These are phyloP conservation scores for Drosophila acutilabella DNA, from an alignment of 2,888 invertebrate genomes.

Conservation along the genomic window DNA sequence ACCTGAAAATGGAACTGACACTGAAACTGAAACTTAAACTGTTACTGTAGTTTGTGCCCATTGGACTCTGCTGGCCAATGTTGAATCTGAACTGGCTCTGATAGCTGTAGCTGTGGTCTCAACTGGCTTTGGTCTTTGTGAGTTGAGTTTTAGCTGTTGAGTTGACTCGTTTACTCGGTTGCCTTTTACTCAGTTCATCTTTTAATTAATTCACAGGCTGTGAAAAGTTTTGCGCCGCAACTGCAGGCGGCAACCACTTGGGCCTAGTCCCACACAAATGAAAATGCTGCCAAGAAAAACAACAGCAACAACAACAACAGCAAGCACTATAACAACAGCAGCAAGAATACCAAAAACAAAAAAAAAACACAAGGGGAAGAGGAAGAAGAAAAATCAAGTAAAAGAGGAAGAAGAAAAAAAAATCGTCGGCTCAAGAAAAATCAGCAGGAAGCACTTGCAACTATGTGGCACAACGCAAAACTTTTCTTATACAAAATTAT, in stretches of 20 bases:
- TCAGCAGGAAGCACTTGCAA: constrained; percentile 77
- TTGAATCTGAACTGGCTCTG: background rate
- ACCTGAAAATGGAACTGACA: background rate
- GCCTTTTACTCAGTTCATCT: constrained; percentile 73
- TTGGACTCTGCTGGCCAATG: background rate
- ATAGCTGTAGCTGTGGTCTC: background rate
- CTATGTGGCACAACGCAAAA: constrained; percentile 76
- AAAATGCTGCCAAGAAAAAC: constrained; percentile 48
- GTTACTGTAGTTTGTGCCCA: background rate
- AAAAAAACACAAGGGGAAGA: constrained; percentile 7
- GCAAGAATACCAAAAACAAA: background rate
- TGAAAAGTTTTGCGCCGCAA: constrained; percentile 66
- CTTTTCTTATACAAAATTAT: constrained; percentile 80
- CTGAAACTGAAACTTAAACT: background rate
- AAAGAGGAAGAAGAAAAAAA: constrained; percentile 7
- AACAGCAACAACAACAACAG: constrained; percentile 11
- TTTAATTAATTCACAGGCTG: constrained; percentile 78
- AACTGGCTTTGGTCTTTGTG: background rate
- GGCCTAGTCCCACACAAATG: constrained; percentile 67
- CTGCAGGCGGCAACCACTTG: constrained; percentile 70
- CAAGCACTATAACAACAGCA: constrained; percentile 7
- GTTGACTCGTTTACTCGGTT: constrained; percentile 49
- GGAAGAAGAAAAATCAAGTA: constrained; percentile 11
- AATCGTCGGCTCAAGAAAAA: constrained; percentile 55
- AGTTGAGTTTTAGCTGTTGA: constrained; percentile 10